Evolutionary conservation across 35 echinoderm and acorn worm species (phyloP), one percentile per base, ranked within the genome.

Genomic region (Chiridota heheva): DNA sequence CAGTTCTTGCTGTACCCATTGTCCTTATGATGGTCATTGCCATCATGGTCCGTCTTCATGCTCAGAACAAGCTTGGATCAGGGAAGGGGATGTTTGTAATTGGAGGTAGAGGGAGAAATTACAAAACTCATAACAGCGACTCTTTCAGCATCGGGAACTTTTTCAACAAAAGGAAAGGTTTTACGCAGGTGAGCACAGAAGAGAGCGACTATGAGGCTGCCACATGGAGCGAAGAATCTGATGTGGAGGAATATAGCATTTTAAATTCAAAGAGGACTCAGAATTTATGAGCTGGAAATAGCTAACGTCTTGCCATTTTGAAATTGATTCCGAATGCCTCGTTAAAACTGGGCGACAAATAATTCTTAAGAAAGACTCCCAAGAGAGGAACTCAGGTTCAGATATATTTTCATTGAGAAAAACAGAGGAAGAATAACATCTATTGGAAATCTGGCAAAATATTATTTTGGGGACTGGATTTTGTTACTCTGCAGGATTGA

Each of bases 221-320:
- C 3, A 91, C 76, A 38, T 91, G 89, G 89, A 98, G 85, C 32
- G 95, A 92, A 45, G 95, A 91, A 31, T 98, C 95, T 0, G 95
- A 98, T 44, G 78, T 98, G 20, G 95, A 98, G 25, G 95, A 98
- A 49, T 98, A 91, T 75, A 98, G 88, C 40, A 91, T 88, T 42
- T 45, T 98, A 20, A 91, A 88, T 60, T 58, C 71, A 3, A 98
- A 85, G 35, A 86, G 79, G 33, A 84, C 95, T n/a, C 95, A 98
- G 77, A 98, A 98, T 63, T 78, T 98, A 60, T 97, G 77, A 51
- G 7, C 31, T n/a, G n/a, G n/a, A n/a, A n/a, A n/a, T n/a, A n/a
- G n/a, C n/a, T n/a, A n/a, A n/a, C n/a, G n/a, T n/a, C n/a, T n/a
- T n/a, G n/a, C n/a, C n/a, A n/a, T n/a, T n/a, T n/a, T n/a, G n/a